Base-by-base conservation (phyloP, 1,140 invertebrate genomes). In the Lysiphlebus fabarum region DNA sequence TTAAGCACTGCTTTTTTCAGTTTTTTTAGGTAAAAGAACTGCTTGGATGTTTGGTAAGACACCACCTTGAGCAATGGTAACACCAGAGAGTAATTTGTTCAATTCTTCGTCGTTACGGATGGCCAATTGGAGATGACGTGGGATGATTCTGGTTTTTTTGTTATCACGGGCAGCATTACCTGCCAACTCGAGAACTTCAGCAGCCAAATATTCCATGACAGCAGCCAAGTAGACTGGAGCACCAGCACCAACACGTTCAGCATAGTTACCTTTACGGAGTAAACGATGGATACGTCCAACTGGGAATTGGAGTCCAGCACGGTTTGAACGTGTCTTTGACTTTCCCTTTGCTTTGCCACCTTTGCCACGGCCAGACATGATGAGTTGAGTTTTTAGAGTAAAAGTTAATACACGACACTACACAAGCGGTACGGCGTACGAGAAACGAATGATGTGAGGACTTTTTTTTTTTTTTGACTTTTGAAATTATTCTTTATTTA, bases 71-170 rank as follows among this genome's bases (percentile, higher is more conserved):
- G 47, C 47, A 36, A 49, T 49, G 4, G 47, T 49, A 34, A 49
- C 47, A 34, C 47, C 47, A 11, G 47, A 49, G 6, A 49, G 17
- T 5, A 49, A 26, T 11, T 49, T 49, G 26, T 49, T 49, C 8
- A 49, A 49, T 8, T 49, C 47, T 34, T 49, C 47, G 26, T 49
- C 47, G 47, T 49, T 49, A 49, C 47, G 47, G 10, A 49, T 49
- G 26, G 47, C 47, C 47, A 49, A 34, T n/a, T 49, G 47, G 0
- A 49, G 26, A 49, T 49, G 47, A 10, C 47, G 33, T 6, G 47
- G 47, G 26, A 49, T 49, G 26, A 49, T 49, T n/a, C 47, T 49
- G 17, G 47, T 34, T 11, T 49, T 49, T n/a, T 49, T 49, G 26
- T 49, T 49, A 26, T 49, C 47, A 49, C 47, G 47, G 34, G 47